A percentile compares a stretch with the other conserved stretches of the same genome.
These are phyloP conservation scores for Diaprepes abbreviatus DNA, from an alignment of 2,888 invertebrate species.

Conservation along the genomic window DNA sequence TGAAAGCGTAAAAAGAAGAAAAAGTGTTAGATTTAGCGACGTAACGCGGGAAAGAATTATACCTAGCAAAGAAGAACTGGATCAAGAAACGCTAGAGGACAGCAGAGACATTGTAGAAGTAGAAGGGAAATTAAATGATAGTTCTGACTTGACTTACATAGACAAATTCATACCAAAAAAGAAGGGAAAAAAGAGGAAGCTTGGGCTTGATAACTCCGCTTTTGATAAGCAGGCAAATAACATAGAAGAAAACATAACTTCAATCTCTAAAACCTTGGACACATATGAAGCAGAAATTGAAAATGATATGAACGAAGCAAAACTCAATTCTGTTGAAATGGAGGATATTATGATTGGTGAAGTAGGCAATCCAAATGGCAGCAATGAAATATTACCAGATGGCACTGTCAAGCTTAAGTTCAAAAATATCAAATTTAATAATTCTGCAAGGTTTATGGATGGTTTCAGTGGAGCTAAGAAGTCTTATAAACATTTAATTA, in stretches of 20 bases:
- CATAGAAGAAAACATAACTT: constrained; percentile 59
- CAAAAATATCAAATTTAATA: constrained; percentile 41
- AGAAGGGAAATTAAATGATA: constrained; percentile 46
- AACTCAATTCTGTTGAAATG: constrained; percentile 52
- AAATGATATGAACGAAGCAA: constrained; percentile 59
- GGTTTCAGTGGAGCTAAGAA: constrained; percentile 55
- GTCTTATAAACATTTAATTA: constrained; percentile 63
- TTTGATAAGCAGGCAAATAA: constrained; percentile 54
- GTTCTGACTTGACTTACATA: constrained; percentile 21
- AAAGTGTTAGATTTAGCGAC: constrained; percentile 60
- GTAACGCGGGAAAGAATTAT: constrained; percentile 60
- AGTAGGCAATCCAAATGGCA: constrained; percentile 57
- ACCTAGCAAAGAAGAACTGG: constrained; percentile 56
- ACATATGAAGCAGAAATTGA: constrained; percentile 64
- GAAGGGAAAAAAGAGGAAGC: constrained; percentile 42
- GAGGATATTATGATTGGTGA: constrained; percentile 59
- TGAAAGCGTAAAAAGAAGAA: constrained; percentile 46
- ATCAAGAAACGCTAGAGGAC: constrained; percentile 50
- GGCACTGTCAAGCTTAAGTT: constrained; percentile 58
- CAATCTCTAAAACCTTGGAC: constrained; percentile 61
- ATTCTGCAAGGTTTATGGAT: constrained; percentile 39
- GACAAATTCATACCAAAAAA: constrained; percentile 39
- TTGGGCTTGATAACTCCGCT: constrained; percentile 56
- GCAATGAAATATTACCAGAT: constrained; percentile 53
- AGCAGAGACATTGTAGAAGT: constrained; percentile 38